These are phyloP conservation scores for Campylorhamphus procurvoides DNA, from an alignment of 2,113 vertebrate genomes.

Conservation along the genomic window DNA sequence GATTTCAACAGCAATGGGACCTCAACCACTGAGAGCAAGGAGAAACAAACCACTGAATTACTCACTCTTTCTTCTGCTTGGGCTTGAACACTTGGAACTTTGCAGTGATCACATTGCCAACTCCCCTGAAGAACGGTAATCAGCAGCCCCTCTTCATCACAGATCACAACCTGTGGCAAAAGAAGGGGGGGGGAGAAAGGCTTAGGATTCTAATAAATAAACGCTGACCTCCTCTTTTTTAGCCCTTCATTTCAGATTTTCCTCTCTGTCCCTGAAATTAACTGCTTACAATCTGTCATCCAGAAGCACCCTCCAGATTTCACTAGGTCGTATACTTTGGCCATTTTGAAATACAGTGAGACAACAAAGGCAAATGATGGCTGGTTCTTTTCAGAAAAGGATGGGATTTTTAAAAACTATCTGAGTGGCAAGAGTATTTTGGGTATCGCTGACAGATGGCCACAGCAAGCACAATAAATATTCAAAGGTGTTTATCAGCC, in stretches of 20 bases:
- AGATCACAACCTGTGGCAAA: background rate
- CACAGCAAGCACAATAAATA: background rate
- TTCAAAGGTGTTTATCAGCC: background rate
- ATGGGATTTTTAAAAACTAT: background rate
- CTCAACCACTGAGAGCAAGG: background rate
- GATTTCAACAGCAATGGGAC: background rate
- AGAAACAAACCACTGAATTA: background rate
- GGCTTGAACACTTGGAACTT: background rate
- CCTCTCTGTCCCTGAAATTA: background rate
- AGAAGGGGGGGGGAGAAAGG: rapidly evolving
- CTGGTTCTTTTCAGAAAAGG: background rate
- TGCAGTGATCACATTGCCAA: background rate
- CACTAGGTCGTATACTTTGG: background rate
- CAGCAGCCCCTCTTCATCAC: background rate
- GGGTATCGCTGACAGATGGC: background rate
- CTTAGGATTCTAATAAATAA: background rate
- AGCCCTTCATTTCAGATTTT: background rate
- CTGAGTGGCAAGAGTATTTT: background rate
- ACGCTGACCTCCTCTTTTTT: background rate
- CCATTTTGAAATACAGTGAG: background rate
- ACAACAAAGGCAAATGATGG: background rate
- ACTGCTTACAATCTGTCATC: background rate
- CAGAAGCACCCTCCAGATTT: background rate
- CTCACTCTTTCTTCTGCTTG: background rate
- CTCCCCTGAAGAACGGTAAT: background rate